phyloP scores from a whole-genome alignment of 2,113 vertebrate genomes.

The Serilophus lunatus region DNA sequence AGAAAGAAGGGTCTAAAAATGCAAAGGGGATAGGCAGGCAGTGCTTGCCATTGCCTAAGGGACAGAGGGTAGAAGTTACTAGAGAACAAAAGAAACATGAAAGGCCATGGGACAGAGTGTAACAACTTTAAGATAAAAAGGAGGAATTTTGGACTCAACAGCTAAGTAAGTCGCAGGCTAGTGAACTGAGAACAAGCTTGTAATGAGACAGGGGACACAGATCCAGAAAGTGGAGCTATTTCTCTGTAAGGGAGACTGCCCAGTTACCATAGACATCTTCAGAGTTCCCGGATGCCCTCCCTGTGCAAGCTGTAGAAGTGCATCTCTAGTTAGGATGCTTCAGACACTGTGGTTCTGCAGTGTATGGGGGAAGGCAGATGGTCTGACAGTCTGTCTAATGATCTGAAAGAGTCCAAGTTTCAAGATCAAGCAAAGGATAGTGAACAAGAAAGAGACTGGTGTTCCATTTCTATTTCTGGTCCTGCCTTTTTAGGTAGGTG shows the following conservation, averaged over 20 bases:
- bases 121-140: not conserved
- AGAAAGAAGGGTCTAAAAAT: not conserved
- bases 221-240: not conserved
- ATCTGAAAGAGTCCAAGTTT: not conserved
- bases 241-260: not conserved
- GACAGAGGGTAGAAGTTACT: not conserved
- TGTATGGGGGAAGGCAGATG: not conserved
- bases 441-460: not conserved
- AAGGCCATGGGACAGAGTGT: not conserved
- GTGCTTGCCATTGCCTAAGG: not conserved
- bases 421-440: conserved; percentile 1
- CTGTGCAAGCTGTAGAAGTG: not conserved
- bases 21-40: not conserved
- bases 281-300: not conserved
- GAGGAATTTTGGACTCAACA: not conserved
- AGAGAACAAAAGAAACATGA: not conserved
- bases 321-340: not conserved
- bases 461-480: not conserved
- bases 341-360: not conserved
- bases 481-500: not conserved
- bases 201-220: not conserved
- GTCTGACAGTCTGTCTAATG: not conserved
- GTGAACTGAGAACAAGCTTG: not conserved
- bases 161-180: not conserved
- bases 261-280: not conserved